Base-by-base conservation (phyloP, 2,113 vertebrate species). In the Bubalus kerabau region DNA sequence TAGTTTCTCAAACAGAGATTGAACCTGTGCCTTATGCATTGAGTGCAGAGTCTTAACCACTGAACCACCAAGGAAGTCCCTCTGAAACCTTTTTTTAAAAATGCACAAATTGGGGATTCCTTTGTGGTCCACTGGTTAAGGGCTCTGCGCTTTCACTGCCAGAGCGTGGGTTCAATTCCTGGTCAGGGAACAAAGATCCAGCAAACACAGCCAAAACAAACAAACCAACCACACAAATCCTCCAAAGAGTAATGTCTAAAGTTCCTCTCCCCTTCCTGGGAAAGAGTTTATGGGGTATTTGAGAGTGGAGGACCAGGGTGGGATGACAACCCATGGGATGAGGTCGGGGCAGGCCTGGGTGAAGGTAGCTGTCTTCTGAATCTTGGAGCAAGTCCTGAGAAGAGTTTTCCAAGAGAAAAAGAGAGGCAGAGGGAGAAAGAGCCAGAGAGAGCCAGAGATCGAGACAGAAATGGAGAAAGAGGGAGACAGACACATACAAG, bases 401-500 rank as follows among this genome's bases (percentile, higher is more conserved):
- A 91, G 83, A 59, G 50, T 11, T 0, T 50, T 59, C 43, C 15
- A 88, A 59, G 16, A 28, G 54, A 57, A 48, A 56, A 85, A 28
- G 15, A 54, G 76, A 28, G 3, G 74, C 10, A 46, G 56, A 54
- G 2, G n/a, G 32, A 80, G n/a, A 36, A 28, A 80, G n/a, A 88
- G 30, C 43, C 19, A 64, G 36, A 62, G 7, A 64, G 28, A 57
- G 6, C 0, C 9, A 30, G 48, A 62, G 74, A 67, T 7, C 6
- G 0, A 0, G 0, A 0, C 19, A 21, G 62, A 19, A 0, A 62
- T 1, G 1, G 62, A 28, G 12, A 81, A 30, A 17, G 81, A 57
- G 28, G 57, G 54, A 15, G 3, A 74, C 2, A 57, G 26, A 82
- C 7, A 28, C 32, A 48, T 15, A 32, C 43, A 30, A 26, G 50